Percentiles rank a stretch among this genome's conserved stretches.
These are phyloP conservation scores for Nasonovia ribisnigri DNA, from an alignment of 2,888 invertebrate genomes.

Conservation along the genomic window DNA sequence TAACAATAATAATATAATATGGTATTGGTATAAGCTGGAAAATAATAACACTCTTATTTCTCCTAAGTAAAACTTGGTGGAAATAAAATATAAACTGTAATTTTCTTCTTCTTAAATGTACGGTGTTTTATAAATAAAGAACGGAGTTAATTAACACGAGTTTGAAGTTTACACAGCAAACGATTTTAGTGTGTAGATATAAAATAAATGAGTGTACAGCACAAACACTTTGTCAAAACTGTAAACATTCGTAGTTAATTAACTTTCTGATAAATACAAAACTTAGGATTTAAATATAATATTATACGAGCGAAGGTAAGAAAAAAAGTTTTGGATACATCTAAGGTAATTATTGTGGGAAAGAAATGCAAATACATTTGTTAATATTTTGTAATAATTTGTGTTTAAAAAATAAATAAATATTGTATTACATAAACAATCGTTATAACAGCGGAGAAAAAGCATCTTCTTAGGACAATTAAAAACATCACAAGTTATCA, in stretches of 20 bases:
- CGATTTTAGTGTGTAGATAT: neutral
- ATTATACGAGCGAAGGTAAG: neutral
- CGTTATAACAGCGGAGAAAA: neutral
- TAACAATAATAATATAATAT: neutral
- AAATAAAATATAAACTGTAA: neutral
- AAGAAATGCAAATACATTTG: neutral
- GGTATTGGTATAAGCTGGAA: neutral
- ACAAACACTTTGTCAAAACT: conserved; percentile 17
- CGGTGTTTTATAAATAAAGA: conserved; percentile 5
- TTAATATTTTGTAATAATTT: neutral
- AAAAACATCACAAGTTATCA: neutral
- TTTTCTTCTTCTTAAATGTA: neutral
- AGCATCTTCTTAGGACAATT: neutral
- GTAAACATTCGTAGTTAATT: neutral
- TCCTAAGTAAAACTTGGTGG: neutral
- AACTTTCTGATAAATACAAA: neutral
- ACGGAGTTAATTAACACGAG: conserved; percentile 15
- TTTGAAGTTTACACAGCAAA: conserved; percentile 7
- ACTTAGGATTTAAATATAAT: neutral
- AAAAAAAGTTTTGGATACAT: neutral
- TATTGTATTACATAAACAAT: neutral
- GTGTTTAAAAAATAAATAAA: neutral
- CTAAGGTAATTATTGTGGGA: neutral
- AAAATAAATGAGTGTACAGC: neutral
- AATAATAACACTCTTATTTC: conserved; percentile 4